Evolutionary conservation across 2,888 invertebrate species (phyloP), one percentile per base, ranked within the genome.

Genomic region (Drosophila antonietae): DNA sequence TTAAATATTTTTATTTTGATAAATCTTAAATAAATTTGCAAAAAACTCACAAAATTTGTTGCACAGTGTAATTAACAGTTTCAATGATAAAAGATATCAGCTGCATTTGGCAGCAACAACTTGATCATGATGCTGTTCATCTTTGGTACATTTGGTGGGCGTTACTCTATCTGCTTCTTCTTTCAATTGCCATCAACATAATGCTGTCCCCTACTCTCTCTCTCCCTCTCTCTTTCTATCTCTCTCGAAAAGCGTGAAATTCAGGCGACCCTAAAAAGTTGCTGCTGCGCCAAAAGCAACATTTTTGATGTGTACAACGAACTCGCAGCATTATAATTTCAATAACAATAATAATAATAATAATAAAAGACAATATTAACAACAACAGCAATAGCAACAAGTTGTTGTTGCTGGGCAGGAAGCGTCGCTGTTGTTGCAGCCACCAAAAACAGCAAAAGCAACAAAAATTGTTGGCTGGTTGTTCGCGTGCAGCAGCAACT

Each of bases 271-370:
- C 80, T 77, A 80, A 80, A 80, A 62, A 77, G 70, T 77, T 57
- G 67, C 51, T 55, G 79, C 73, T 73, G 73, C 71, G 63, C 68
- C 77, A 77, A 77, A 71, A 33, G 75, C 80, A 67, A 73, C 83
- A 68, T 74, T 74, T 73, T 73, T 73, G 72, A 85, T 79, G 80
- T 85, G 83, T 86, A 78, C 83, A 88, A 83, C 88, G 88, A 84
- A 84, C 84, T 69, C 74, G 63, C 33, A 55, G 76, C 71, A 77
- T 66, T 63, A 77, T 46, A 73, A 72, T 86, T 73, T 82, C 68
- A 80, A 82, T 78, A 84, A 73, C 61, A 77, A 78, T 62, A 58
- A n/a, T 49, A 67, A 53, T 60, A 59, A 28, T 69, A 66, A 44
- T 68, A 63, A 43, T n/a, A 49, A n/a, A n/a, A 31, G n/a, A 28